A percentile compares a stretch with the other conserved stretches of the same genome.
Conservation (phyloP, 2,797 vertebrate species). For the Vespertilio murinus region DNA sequence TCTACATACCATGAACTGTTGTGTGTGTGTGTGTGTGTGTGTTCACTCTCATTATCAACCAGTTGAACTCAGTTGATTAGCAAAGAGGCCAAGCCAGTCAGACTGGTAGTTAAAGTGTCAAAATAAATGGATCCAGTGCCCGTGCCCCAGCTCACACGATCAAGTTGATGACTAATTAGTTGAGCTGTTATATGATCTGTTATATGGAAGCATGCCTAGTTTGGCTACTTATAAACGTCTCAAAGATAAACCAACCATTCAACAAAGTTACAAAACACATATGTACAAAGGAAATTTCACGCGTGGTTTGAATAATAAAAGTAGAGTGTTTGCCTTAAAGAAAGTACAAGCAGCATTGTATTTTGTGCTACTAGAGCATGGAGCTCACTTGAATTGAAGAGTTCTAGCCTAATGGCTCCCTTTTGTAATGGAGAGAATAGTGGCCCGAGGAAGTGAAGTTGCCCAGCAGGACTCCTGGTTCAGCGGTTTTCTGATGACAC, state of each 20-base stretch:
- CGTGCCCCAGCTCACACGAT: background rate
- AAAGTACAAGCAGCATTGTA: background rate
- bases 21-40: background rate
- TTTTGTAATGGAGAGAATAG: background rate
- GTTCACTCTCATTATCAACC: conserved; percentile 54
- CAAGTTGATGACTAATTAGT: conserved; percentile 50
- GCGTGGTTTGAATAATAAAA: background rate
- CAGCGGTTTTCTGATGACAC: background rate
- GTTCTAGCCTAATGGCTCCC: background rate
- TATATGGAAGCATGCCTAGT: conserved; percentile 30
- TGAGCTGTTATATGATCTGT: background rate
- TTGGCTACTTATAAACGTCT: background rate
- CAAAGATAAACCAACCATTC: conserved; percentile 23
- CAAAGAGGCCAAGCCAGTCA: conserved; percentile 36
- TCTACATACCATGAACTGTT: background rate
- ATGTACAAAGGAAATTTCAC: background rate
- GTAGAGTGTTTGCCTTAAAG: background rate
- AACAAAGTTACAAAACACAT: background rate
- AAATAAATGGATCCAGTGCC: conserved; percentile 32
- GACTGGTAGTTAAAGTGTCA: conserved; percentile 61
- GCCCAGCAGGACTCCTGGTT: background rate
- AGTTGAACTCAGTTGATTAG: conserved; percentile 45
- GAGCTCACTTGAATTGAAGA: conserved; percentile 4
- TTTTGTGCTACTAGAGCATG: background rate
- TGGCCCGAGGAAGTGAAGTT: background rate